phyloP scores from a whole-genome alignment of 2,113 vertebrate species.

The Oryzias celebensis region DNA sequence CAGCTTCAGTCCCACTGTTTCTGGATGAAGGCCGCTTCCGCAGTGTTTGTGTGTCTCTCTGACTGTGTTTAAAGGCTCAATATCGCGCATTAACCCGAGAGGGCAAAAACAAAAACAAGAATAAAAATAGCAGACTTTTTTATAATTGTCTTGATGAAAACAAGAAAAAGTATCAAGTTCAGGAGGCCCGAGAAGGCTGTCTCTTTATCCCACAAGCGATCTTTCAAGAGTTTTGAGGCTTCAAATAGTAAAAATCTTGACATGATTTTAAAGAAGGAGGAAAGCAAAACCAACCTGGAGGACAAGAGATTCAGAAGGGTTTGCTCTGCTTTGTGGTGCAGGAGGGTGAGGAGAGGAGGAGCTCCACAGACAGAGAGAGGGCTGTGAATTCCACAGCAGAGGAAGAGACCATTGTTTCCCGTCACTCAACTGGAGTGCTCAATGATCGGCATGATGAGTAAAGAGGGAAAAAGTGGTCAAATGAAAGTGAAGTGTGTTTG shows the following conservation, averaged over 20 bases:
- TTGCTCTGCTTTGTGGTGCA: slow-evolving; percentile 58
- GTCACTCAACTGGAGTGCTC: slow-evolving; percentile 31
- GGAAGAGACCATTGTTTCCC: slow-evolving; percentile 54
- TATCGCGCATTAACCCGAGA: too few relatives aligned
- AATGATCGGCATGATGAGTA: slow-evolving; percentile 27
- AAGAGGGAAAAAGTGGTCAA: slow-evolving; percentile 32
- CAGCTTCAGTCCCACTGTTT: too few relatives aligned
- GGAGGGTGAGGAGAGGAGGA: slow-evolving; percentile 35
- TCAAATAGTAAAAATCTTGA: slow-evolving; percentile 48
- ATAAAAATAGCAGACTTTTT: too few relatives aligned
- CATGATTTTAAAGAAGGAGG: slow-evolving; percentile 19
- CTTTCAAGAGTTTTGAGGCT: slow-evolving; percentile 18
- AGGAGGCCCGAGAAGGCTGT: too few relatives aligned
- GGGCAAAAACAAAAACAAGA: too few relatives aligned
- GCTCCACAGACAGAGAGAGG: slow-evolving; percentile 38
- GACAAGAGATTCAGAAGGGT: slow-evolving; percentile 67
- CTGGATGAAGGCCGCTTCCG: too few relatives aligned
- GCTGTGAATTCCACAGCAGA: slow-evolving; percentile 59
- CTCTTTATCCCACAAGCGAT: too few relatives aligned
- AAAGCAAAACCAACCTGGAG: slow-evolving; percentile 60
- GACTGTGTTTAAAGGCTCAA: too few relatives aligned
- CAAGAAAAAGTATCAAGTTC: too few relatives aligned
- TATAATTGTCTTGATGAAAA: too few relatives aligned
- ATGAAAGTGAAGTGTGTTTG: slow-evolving; percentile 10
- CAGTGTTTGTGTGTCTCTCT: too few relatives aligned